phyloP scores from a whole-genome alignment of 2,113 vertebrate genomes.

The Marcusenius ussheri region DNA sequence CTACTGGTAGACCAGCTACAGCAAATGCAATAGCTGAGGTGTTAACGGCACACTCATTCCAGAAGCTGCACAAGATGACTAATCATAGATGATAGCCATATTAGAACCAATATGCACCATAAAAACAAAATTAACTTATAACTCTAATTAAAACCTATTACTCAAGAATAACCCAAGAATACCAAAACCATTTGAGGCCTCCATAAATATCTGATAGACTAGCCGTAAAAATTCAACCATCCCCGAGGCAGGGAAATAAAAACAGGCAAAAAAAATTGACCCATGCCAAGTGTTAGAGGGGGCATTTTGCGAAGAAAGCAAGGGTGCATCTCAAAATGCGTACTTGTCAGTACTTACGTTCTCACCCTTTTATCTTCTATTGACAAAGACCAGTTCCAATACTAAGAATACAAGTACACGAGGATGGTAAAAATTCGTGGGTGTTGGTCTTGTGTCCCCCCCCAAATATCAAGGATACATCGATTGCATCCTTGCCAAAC shows the following conservation, averaged over 20 bases:
- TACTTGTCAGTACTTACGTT: background rate
- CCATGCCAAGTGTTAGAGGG: background rate
- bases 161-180: background rate
- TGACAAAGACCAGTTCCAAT: too few species aligned
- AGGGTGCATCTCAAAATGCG: background rate
- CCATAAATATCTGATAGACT: background rate
- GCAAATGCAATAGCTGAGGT: too few species aligned
- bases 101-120: background rate
- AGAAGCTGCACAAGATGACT: background rate
- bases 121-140: background rate
- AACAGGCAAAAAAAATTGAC: background rate
- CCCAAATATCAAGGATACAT: too few species aligned
- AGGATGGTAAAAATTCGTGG: too few species aligned
- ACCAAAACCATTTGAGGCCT: background rate
- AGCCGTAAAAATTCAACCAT: background rate
- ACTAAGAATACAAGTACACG: too few species aligned
- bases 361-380: background rate
- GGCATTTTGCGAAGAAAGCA: background rate
- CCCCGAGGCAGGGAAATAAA: background rate
- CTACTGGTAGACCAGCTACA: background rate
- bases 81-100: background rate
- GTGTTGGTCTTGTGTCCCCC: too few species aligned
- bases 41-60: too few species aligned
- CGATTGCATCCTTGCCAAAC: too few species aligned
- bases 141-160: background rate